phyloP scores from a whole-genome alignment of 2,888 invertebrate species.

The Steromphala cineraria region DNA sequence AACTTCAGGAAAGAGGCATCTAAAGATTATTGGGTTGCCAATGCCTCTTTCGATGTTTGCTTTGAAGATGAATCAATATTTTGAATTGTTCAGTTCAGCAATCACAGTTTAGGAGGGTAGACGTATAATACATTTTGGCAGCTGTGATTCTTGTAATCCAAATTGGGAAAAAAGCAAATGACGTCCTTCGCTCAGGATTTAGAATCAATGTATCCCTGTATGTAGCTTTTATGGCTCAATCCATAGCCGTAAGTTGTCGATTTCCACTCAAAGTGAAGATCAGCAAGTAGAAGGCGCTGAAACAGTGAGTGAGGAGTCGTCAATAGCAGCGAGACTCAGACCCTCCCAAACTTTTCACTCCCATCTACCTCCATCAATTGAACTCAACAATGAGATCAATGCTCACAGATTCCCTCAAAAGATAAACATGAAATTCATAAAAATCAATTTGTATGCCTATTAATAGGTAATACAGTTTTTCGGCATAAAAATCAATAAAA shows the following conservation, averaged over 20 bases:
- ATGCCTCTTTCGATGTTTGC: background rate
- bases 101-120: background rate
- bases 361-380: too few species aligned
- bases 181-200: background rate
- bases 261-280: background rate
- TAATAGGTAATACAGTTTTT: too few species aligned
- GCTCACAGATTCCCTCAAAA: too few species aligned
- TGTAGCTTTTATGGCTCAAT: background rate
- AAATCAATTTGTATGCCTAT: too few species aligned
- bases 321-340: too few species aligned
- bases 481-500: too few species aligned
- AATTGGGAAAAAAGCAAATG: background rate
- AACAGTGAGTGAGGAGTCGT: too few species aligned
- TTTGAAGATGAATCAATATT: background rate
- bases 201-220: background rate
- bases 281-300: background rate
- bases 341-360: too few species aligned
- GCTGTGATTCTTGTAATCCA: background rate
- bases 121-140: background rate
- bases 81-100: background rate
- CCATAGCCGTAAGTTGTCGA: background rate
- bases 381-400: too few species aligned
- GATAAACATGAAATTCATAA: too few species aligned
- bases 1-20: too few species aligned
- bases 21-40: too few species aligned